phyloP scores from a whole-genome alignment of 2,113 vertebrate species.

The Tamias sibiricus region DNA sequence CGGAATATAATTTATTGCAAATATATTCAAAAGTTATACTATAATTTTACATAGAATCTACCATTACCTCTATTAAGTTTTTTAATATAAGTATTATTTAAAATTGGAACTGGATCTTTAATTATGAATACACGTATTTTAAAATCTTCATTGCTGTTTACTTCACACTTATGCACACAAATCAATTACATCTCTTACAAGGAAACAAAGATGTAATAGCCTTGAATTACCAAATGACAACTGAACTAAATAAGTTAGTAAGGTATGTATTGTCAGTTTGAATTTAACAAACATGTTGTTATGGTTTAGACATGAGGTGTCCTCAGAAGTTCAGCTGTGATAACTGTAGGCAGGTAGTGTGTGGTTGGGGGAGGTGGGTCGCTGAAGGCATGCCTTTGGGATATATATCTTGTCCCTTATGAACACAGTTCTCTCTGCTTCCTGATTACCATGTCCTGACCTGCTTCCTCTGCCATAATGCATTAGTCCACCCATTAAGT shows the following conservation, averaged over 20 bases:
- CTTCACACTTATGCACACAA: background rate
- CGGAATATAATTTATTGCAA: background rate
- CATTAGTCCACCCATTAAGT: no score
- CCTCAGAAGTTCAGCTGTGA: no score
- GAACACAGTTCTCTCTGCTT: no score
- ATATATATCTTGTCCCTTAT: no score
- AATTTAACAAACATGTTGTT: background rate
- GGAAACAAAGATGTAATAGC: background rate
- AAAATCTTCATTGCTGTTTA: background rate
- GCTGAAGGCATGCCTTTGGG: no score
- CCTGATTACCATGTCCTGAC: no score
- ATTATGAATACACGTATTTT: background rate
- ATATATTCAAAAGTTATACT: background rate
- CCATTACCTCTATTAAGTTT: background rate
- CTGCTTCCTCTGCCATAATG: no score
- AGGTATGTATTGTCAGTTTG: background rate
- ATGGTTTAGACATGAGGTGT: no score
- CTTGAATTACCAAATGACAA: background rate
- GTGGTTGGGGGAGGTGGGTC: no score
- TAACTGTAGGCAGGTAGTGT: no score
- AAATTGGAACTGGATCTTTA: background rate
- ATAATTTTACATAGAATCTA: background rate
- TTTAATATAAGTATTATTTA: background rate
- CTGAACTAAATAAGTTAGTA: background rate
- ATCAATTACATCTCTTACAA: background rate